phyloP scores from a whole-genome alignment of 2,113 vertebrate species.

The Scolopax mira region DNA sequence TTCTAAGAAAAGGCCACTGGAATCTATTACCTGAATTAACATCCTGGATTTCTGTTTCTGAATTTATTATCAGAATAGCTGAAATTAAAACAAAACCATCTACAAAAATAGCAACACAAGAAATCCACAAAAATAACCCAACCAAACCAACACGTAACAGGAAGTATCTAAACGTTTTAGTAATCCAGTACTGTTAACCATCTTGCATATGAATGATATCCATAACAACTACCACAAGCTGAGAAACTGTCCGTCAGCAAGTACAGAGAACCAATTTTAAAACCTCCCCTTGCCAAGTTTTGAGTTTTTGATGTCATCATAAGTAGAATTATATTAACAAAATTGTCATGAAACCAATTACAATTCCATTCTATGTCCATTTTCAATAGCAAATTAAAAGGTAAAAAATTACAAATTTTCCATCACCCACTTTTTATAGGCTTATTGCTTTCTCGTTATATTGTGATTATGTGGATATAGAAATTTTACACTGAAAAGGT shows the following conservation, averaged over 20 bases:
- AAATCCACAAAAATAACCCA: fast-evolving
- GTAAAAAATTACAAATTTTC: neutral
- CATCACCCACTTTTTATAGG: neutral
- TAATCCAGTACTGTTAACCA: neutral
- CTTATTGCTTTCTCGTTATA: neutral
- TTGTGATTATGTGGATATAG: neutral
- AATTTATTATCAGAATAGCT: neutral
- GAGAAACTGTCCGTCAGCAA: neutral
- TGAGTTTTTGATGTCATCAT: neutral
- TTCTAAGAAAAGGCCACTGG: neutral
- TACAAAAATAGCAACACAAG: neutral
- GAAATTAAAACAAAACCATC: neutral
- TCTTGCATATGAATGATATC: neutral
- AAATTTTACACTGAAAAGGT: neutral
- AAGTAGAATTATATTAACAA: neutral
- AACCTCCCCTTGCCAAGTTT: neutral
- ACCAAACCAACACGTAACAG: neutral
- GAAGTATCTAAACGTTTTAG: neutral
- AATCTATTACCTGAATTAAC: neutral
- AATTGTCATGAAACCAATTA: neutral
- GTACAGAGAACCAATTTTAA: neutral
- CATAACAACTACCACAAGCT: neutral
- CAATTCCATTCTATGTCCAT: neutral
- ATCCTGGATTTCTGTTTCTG: neutral
- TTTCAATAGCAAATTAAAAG: neutral